A percentile compares a stretch with the other conserved stretches of the same genome.
Conservation (phyloP, 2,888 invertebrate species). For the Melitaea athalia region DNA sequence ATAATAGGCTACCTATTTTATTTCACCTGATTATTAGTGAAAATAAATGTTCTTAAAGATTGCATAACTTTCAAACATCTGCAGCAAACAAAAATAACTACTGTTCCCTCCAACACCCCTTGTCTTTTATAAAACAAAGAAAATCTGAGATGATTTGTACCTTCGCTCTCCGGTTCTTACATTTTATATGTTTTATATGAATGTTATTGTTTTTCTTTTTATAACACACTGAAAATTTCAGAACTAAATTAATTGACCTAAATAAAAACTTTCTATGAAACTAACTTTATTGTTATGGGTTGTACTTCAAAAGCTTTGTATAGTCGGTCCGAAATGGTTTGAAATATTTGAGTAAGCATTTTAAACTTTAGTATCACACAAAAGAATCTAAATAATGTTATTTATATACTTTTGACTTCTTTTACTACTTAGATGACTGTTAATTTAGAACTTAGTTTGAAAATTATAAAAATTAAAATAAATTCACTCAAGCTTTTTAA, state of each 20-base stretch:
- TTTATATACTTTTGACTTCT: no score
- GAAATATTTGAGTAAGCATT: no score
- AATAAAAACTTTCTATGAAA: background rate
- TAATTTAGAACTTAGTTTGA: no score
- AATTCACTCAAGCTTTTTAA: no score
- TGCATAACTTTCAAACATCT: background rate
- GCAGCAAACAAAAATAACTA: constrained; percentile 16
- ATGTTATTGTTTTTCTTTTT: background rate
- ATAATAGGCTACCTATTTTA: no score
- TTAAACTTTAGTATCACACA: no score
- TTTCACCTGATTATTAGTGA: background rate
- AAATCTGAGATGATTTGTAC: constrained; percentile 14
- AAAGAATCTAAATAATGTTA: no score
- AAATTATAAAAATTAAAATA: no score
- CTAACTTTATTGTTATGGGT: background rate
- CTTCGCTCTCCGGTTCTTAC: background rate
- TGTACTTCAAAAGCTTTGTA: background rate
- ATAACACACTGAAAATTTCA: background rate
- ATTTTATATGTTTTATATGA: background rate
- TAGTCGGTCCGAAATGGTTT: no score
- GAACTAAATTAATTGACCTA: background rate
- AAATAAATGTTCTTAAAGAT: background rate
- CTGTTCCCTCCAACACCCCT: constrained; percentile 14
- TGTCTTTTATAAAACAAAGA: constrained; percentile 18
- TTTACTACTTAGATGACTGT: no score